Conservation (phyloP, 2,888 invertebrate genomes). For the Thera obeliscata region DNA sequence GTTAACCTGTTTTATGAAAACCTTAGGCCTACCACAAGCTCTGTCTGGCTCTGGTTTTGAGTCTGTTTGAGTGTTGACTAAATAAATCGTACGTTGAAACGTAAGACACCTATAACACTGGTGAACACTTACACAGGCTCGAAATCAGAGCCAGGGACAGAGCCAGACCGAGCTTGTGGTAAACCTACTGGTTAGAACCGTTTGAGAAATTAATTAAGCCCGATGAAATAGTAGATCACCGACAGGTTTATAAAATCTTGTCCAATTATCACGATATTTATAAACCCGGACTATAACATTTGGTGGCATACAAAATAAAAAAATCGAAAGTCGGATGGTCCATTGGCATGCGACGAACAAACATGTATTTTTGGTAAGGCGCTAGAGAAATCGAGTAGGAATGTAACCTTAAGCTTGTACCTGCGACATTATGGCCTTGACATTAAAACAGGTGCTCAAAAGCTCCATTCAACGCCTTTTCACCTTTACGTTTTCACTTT, state of each 20-base stretch:
- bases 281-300: constrained; percentile 42
- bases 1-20: constrained; percentile 4
- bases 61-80: too few relatives aligned
- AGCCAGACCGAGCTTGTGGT: too few relatives aligned
- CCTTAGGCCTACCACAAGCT: not conserved
- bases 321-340: constrained; percentile 37
- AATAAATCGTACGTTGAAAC: too few relatives aligned
- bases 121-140: too few relatives aligned
- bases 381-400: constrained; percentile 73
- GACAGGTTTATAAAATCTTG: constrained; percentile 35
- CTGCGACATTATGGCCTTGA: constrained; percentile 38
- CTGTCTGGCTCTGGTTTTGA: too few relatives aligned
- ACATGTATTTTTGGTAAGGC: constrained; percentile 52
- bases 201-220: not conserved
- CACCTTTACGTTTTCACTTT: constrained; percentile 40
- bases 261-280: constrained; percentile 47
- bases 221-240: constrained; percentile 13
- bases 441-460: constrained; percentile 45
- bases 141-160: too few relatives aligned
- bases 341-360: constrained; percentile 63
- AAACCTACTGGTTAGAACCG: not conserved
- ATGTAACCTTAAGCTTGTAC: constrained; percentile 46
- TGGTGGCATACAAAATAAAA: constrained; percentile 41
- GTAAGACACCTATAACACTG: too few relatives aligned
- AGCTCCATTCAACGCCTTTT: constrained; percentile 43